Conservation (phyloP, 2,888 invertebrate genomes). For the Steinernema carpocapsae region DNA sequence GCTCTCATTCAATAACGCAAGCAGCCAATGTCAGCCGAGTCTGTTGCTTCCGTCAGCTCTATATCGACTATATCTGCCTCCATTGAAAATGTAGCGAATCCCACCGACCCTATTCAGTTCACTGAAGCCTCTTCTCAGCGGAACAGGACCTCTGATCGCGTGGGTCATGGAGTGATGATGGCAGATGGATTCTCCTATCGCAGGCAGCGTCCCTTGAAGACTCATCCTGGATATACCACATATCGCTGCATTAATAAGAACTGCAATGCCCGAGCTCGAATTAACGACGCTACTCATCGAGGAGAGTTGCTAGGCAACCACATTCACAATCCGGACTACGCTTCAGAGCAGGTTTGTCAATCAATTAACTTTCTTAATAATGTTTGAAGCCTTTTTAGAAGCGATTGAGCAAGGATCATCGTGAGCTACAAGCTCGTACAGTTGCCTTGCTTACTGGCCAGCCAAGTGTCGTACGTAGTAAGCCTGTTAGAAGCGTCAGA, state of each 20-base stretch:
- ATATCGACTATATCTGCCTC: too few species aligned
- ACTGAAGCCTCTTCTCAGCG: not conserved
- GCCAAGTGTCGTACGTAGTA: too few species aligned
- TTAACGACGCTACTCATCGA: not conserved
- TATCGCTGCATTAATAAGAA: not conserved
- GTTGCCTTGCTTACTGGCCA: too few species aligned
- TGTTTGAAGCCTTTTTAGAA: too few species aligned
- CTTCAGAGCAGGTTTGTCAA: not conserved
- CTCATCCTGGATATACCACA: not conserved
- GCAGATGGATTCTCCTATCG: not conserved
- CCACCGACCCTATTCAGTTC: not conserved
- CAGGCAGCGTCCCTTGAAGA: not conserved
- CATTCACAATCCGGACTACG: constrained; percentile 1
- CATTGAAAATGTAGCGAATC: too few species aligned
- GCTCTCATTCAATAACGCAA: too few species aligned
- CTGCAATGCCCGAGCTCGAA: not conserved
- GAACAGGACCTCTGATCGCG: not conserved
- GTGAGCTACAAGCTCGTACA: too few species aligned
- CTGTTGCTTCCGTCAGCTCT: too few species aligned
- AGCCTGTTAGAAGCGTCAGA: too few species aligned
- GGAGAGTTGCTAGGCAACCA: not conserved
- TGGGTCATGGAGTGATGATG: not conserved
- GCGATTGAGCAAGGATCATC: too few species aligned
- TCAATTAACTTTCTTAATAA: too few species aligned
- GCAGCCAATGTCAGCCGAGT: too few species aligned